phyloP scores from a whole-genome alignment of 2,888 invertebrate genomes.

The Alcis repandata region DNA sequence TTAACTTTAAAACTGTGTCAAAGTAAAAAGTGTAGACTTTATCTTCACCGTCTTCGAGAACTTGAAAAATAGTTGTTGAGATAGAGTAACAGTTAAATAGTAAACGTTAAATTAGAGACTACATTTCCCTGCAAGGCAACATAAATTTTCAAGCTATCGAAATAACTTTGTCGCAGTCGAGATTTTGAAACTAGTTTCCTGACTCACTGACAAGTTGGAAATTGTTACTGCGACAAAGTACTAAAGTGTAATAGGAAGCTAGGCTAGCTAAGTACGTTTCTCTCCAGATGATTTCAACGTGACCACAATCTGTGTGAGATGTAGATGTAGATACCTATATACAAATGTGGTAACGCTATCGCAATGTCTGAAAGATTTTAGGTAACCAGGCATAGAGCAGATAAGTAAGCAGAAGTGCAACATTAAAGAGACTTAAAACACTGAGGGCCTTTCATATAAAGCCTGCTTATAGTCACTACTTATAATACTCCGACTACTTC shows the following conservation, averaged over 20 bases:
- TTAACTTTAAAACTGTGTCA: conserved; percentile 2
- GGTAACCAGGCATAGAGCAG: not conserved
- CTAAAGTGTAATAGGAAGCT: not conserved
- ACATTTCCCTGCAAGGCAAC: conserved; percentile 1
- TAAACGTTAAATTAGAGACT: not conserved
- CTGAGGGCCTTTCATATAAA: too few species aligned
- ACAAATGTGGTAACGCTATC: conserved; percentile 10
- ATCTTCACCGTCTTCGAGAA: not conserved
- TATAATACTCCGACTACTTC: too few species aligned
- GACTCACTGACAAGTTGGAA: not conserved
- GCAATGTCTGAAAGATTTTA: conserved; percentile 2
- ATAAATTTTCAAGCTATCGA: conserved; percentile 1
- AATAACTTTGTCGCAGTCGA: conserved; percentile 8
- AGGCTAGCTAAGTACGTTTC: not conserved
- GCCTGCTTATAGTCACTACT: too few species aligned
- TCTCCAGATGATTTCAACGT: not conserved
- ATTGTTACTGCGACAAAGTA: conserved; percentile 1
- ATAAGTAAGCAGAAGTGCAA: not conserved
- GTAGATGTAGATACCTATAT: not conserved
- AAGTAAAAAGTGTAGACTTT: not conserved
- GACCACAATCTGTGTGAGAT: not conserved
- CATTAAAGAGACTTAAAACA: too few species aligned
- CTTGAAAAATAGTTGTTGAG: not conserved
- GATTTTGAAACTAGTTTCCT: not conserved
- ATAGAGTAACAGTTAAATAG: not conserved